Conservation (phyloP, 2,113 vertebrate species). For the Pterocles burchelli region DNA sequence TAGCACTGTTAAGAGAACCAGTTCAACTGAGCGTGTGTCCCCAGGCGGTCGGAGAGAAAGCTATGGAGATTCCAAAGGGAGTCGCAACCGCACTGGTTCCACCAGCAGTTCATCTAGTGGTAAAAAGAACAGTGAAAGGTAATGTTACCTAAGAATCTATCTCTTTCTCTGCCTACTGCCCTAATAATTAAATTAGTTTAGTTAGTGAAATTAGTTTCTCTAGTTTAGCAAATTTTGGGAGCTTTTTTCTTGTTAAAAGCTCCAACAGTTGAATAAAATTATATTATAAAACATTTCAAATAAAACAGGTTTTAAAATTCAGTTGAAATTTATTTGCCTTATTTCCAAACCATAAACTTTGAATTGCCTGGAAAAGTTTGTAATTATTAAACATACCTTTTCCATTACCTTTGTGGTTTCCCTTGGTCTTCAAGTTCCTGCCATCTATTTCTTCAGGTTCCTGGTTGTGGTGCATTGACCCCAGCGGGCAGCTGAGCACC, state of each 20-base stretch:
- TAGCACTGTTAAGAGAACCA: conserved; percentile 93
- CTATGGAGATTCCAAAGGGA: conserved; percentile 86
- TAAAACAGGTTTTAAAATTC: not conserved
- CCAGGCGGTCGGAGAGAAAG: conserved; percentile 87
- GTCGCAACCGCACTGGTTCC: conserved; percentile 90
- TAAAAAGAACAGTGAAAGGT: conserved; percentile 96
- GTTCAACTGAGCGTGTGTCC: conserved; percentile 91
- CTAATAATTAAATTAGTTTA: not conserved
- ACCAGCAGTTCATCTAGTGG: conserved; percentile 93
- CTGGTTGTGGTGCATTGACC: not conserved
- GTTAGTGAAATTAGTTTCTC: not conserved
- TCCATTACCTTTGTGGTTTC: not conserved
- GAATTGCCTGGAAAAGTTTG: not conserved
- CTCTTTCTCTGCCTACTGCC: not conserved
- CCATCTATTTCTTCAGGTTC: not conserved
- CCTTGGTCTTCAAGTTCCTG: not conserved
- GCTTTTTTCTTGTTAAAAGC: not conserved
- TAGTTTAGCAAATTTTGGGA: not conserved
- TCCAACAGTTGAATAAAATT: not conserved
- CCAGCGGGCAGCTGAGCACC: not conserved
- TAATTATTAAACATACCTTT: not conserved
- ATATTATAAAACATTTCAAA: not conserved
- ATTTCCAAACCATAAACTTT: not conserved
- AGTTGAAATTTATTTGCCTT: not conserved
- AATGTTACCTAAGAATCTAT: not conserved